phyloP scores from a whole-genome alignment of 2,113 vertebrate species.

The Ciconia boyciana region DNA sequence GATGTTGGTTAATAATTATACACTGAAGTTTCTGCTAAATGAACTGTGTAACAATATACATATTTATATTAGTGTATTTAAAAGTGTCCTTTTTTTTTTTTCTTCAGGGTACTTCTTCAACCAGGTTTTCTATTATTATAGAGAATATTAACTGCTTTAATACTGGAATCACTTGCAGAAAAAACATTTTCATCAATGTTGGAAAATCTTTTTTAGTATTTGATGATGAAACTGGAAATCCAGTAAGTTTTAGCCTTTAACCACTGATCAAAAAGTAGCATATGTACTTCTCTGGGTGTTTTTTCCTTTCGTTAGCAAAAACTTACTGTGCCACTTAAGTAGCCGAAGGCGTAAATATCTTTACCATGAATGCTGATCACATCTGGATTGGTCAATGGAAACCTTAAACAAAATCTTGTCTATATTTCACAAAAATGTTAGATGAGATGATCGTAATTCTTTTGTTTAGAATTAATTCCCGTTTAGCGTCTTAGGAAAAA shows the following conservation, averaged over 20 bases:
- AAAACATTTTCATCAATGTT: slow-evolving; percentile 81
- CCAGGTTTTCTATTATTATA: slow-evolving; percentile 78
- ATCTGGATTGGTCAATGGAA: not conserved
- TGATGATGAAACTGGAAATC: slow-evolving; percentile 86
- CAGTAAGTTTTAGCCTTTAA: slow-evolving; percentile 74
- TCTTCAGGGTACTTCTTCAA: slow-evolving; percentile 79
- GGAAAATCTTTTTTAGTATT: slow-evolving; percentile 84
- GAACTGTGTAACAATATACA: not conserved
- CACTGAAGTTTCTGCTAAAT: not conserved
- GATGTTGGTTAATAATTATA: not conserved
- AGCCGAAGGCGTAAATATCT: not conserved
- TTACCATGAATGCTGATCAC: not conserved
- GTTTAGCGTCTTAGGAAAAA: not conserved
- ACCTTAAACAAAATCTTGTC: not conserved
- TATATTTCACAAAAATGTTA: not conserved
- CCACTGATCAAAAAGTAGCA: not conserved
- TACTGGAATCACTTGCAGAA: slow-evolving; percentile 88
- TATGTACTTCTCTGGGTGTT: not conserved
- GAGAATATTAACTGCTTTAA: slow-evolving; percentile 92
- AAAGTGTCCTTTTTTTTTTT: not conserved
- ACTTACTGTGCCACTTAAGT: not conserved
- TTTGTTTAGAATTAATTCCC: not conserved
- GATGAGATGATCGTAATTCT: not conserved
- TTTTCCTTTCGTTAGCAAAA: not conserved
- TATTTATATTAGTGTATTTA: not conserved